These are phyloP conservation scores for Hozukius guyotensis DNA, from an alignment of 2,797 vertebrate genomes.

Conservation along the genomic window DNA sequence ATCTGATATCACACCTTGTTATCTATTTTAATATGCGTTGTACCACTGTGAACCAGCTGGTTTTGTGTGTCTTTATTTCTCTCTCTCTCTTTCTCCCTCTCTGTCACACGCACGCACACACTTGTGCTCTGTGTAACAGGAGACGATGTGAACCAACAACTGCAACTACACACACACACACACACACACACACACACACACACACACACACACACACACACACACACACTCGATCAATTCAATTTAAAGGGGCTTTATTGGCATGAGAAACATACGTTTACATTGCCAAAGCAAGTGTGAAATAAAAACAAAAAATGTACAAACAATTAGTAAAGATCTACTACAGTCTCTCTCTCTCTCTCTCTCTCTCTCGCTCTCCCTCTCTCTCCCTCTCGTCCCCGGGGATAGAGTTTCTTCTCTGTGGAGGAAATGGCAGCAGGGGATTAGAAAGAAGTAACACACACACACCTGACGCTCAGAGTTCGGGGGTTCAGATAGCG, in stretches of 20 bases:
- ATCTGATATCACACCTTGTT: background rate
- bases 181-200: constrained; percentile 8
- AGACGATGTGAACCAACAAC: no score
- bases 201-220: constrained; percentile 17
- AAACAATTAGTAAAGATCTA: background rate
- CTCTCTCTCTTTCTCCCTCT: background rate
- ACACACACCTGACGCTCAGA: constrained; percentile 52
- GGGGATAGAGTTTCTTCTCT: constrained; percentile 63
- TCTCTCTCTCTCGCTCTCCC: background rate
- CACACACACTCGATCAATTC: background rate
- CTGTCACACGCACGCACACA: background rate
- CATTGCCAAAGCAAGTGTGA: background rate
- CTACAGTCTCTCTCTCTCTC: background rate
- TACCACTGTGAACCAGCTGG: constrained; percentile 3
- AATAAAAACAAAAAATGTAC: no score
- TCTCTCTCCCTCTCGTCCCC: constrained; percentile 8
- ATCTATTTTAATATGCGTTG: constrained; percentile 6
- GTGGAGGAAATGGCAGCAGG: constrained; percentile 64
- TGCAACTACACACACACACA: background rate
- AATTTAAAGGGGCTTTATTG: background rate
- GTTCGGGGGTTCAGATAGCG: constrained; percentile 59
- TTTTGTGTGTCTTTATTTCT: background rate
- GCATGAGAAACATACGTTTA: background rate
- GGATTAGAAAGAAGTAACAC: constrained; percentile 66
- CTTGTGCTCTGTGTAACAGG: background rate